Evolutionary conservation across 2,797 vertebrate species (phyloP), one percentile per base, ranked within the genome.

Genomic region (Lagodon rhomboides): DNA sequence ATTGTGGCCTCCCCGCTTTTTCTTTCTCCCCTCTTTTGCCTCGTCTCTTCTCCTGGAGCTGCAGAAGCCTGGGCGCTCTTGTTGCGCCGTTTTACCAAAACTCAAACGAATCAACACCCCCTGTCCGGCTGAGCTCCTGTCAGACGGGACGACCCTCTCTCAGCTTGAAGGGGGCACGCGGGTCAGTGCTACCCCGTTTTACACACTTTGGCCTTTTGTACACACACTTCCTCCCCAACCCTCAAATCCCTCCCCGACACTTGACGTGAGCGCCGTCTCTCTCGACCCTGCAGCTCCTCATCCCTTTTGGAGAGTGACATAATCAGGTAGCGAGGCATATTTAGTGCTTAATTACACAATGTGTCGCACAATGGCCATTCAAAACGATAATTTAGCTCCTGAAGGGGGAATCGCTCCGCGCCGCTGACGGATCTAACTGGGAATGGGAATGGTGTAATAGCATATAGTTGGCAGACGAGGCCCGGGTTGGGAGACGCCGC

Each of bases 261-360:
- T 88, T 78, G 68, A 73, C 75, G 70, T 73, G 46, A 72, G 65
- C 69, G 61, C 73, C 73, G 56, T 30, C 59, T n/a, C 49, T n/a
- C 79, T 87, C 27, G 12, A n/a, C 71, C 71, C 69, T 44, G 66
- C 55, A 87, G 77, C 81, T 91, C 77, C 82, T 85, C 63, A 54
- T 55, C 81, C 58, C 82, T 85, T 85, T 88, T 79, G 51, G 43
- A 91, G 85, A 84, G 86, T 94, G 93, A 94, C 91, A 94, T 94
- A 95, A 94, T 94, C 92, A 91, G 88, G 86, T 88, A 89, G 90
- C 76, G 71, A 93, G 87, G 87, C 90, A 90, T 93, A 95, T 94
- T 95, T 94, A 91, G 93, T 82, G 89, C 89, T 94, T 95, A 95
- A 95, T 95, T 95, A 94, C 92, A 94, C 90, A 90, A 94, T 89